A percentile compares a stretch with the other conserved stretches of the same genome.
These are phyloP conservation scores for Chalcosyrphus nemorum DNA, from an alignment of 2,888 invertebrate genomes.

Conservation along the genomic window DNA sequence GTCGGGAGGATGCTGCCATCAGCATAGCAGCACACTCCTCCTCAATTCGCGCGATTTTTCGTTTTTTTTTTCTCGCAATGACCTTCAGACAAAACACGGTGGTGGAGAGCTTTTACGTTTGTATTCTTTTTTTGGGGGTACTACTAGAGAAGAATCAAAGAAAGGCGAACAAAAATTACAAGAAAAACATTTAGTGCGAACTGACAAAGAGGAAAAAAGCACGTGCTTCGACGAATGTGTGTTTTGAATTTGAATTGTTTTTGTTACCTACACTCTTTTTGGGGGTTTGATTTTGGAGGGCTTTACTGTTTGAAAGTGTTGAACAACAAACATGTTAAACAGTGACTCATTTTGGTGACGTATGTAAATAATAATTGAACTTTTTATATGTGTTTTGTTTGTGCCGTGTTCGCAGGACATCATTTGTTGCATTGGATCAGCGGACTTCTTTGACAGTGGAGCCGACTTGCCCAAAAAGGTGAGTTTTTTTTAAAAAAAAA, in stretches of 20 bases:
- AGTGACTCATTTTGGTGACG: not conserved
- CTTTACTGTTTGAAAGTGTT: not conserved
- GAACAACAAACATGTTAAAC: not conserved
- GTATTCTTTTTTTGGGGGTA: conserved; percentile 12
- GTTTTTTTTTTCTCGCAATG: conserved; percentile 41
- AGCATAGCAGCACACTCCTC: not conserved
- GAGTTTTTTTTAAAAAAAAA: conserved; percentile 37
- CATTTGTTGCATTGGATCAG: conserved; percentile 82
- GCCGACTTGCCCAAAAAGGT: conserved; percentile 82
- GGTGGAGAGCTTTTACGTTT: conserved; percentile 4
- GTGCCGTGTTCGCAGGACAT: conserved; percentile 77
- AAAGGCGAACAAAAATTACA: conserved; percentile 25
- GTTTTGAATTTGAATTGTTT: conserved; percentile 51
- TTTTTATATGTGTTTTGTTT: conserved; percentile 35
- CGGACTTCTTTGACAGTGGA: conserved; percentile 82
- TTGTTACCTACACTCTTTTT: not conserved
- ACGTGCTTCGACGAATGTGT: conserved; percentile 67
- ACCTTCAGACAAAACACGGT: conserved; percentile 68
- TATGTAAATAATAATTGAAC: not conserved
- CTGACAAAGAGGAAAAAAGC: conserved; percentile 66
- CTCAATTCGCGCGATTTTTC: conserved; percentile 35
- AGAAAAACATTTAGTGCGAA: conserved; percentile 36
- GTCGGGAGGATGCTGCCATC: not conserved
- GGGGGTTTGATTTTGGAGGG: no score
- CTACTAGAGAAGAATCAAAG: conserved; percentile 3